Evolutionary conservation across 2,113 vertebrate genomes (phyloP).

Genomic region (Scortum barcoo): DNA sequence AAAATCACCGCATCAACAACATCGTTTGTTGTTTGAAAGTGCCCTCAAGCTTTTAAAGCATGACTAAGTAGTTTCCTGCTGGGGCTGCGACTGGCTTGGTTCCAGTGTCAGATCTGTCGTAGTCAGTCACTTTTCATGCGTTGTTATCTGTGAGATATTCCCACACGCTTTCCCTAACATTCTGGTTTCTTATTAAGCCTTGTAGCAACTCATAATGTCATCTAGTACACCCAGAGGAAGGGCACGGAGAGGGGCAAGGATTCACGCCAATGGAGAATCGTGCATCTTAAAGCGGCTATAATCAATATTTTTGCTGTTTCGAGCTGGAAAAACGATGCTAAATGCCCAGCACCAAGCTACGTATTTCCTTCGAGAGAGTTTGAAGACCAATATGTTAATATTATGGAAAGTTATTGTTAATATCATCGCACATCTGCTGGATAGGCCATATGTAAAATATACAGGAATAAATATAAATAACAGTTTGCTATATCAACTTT

Average conservation of each 20-base stretch:
- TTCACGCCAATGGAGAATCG: not conserved
- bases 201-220: slow-evolving; percentile 54
- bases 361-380: not conserved
- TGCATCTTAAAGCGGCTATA: not conserved
- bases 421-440: not conserved
- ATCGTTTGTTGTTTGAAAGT: slow-evolving; percentile 69
- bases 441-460: not conserved
- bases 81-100: slow-evolving; percentile 42
- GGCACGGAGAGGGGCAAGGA: not conserved
- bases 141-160: slow-evolving; percentile 43
- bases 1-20: slow-evolving; percentile 51
- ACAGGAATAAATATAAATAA: too few species aligned
- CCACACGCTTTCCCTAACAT: slow-evolving; percentile 32
- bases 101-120: slow-evolving; percentile 52
- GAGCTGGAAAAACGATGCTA: not conserved
- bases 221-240: not conserved
- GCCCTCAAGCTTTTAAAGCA: slow-evolving; percentile 65
- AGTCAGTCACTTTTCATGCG: slow-evolving; percentile 47
- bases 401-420: not conserved
- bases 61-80: slow-evolving; percentile 58
- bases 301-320: not conserved
- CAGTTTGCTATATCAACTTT: too few species aligned
- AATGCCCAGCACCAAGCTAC: not conserved
- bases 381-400: not conserved
- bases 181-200: slow-evolving; percentile 35